Base-by-base conservation (phyloP, 2,797 vertebrate genomes). In the Siniperca scherzeri region DNA sequence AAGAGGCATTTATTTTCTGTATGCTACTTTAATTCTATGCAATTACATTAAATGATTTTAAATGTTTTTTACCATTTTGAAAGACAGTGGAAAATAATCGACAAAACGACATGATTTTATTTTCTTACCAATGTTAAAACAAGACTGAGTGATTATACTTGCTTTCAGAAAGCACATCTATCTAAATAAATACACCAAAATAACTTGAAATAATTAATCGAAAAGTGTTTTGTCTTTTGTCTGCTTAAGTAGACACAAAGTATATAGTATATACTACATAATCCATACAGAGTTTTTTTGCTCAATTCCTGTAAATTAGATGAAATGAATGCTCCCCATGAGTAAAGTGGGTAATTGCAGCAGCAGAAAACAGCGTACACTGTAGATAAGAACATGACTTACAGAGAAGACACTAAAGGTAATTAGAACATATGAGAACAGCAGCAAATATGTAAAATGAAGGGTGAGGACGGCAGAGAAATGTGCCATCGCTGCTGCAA, bases 201-300 rank as follows among this genome's bases (percentile, higher is more conserved):
- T 27, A n/a, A n/a, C 13, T 38, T 55, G 5, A 65, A 67, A 74
- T 74, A 69, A 77, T 81, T 1, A 69, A 65, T 76, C 70, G n/a
- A 33, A 70, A 69, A 61, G 53, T 44, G 44, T 78, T 70, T 66
- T 55, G 64, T 62, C 9, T 73, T 61, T 86, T 36, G 40, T 81
- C n/a, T 60, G 22, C 46, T 38, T 25, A 21, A 65, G 66, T 27
- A 61, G 46, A 57, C 30, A 62, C 30, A 70, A 70, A 21, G 40
- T n/a, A 53, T 38, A 21, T 16, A 61, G 16, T 8, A 36, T 21
- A 36, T 16, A 1, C n/a, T 25, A 40, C 27, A 61, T 36, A 46
- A 19, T 44, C 16, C 46, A 72, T 38, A 16, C 60, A 59, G 22
- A 60, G 17, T 22, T 65, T 57, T 30, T 55, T 12, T 30, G 46